Evolutionary conservation across 2,888 invertebrate species (phyloP).

Genomic region (Dendrolimus houi): DNA sequence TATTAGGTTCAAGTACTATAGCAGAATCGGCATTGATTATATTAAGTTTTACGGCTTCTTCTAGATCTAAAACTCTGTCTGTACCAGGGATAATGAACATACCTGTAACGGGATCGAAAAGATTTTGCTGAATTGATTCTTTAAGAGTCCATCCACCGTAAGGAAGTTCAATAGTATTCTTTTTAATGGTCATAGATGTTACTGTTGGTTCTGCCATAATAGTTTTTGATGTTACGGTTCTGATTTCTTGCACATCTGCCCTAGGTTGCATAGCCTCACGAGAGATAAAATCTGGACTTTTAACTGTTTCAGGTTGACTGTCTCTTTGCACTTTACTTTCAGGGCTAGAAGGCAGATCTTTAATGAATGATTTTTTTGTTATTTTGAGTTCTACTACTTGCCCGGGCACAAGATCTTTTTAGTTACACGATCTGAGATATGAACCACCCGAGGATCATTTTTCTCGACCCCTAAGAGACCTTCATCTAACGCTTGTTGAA

Average conservation of each 20-base stretch:
- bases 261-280: slow-evolving; percentile 32
- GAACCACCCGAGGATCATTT: slow-evolving; percentile 56
- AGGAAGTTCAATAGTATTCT: slow-evolving; percentile 86
- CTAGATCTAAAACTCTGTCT: slow-evolving; percentile 88
- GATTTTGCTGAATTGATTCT: slow-evolving; percentile 87
- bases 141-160: slow-evolving; percentile 88
- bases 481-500: slow-evolving; percentile 86
- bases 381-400: slow-evolving; percentile 71
- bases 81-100: slow-evolving; percentile 91
- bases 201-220: slow-evolving; percentile 65
- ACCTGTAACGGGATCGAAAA: slow-evolving; percentile 90
- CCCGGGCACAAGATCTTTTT: slow-evolving; percentile 60
- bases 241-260: slow-evolving; percentile 43
- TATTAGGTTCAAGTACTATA: slow-evolving; percentile 85
- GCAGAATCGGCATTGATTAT: slow-evolving; percentile 92
- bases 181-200: slow-evolving; percentile 73
- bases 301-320: slow-evolving; percentile 73
- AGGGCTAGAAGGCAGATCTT: slow-evolving; percentile 61
- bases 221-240: slow-evolving; percentile 57
- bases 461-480: slow-evolving; percentile 81
- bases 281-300: slow-evolving; percentile 70
- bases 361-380: slow-evolving; percentile 68
- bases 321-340: slow-evolving; percentile 69
- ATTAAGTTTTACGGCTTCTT: slow-evolving; percentile 90
- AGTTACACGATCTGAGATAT: slow-evolving; percentile 50